Base-by-base conservation (phyloP, 2,113 vertebrate genomes). In the Chiloscyllium plagiosum region DNA sequence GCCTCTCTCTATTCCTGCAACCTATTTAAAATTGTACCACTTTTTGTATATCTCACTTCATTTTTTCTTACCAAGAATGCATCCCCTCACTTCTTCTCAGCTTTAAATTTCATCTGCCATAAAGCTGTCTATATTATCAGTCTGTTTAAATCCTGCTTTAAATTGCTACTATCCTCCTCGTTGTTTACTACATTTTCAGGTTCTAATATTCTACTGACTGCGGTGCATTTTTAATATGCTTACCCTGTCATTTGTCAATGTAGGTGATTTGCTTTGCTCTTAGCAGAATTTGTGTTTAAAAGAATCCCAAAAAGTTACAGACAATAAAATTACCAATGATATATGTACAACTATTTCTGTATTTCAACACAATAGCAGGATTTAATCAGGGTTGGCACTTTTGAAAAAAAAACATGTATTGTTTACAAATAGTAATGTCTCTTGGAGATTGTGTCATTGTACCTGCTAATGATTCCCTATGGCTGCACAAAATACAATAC, bases 351-450 rank as follows among this genome's bases (percentile, higher is more conserved):
- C 7, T 89, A 29, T 89, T 89, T 7, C 26, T 61, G 12, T n/a
- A 19, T 61, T 33, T 90, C 52, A 33, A 65, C 13, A 17, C 52
- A 37, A 42, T 61, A 17, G 12, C 86, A 89, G 29, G 52, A 89
- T 89, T 10, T 89, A 89, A 89, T 89, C 47, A 89, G 52, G 3
- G 26, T 33, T 33, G 50, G 29, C 87, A 90, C 26, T 33, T 90
- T 61, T 61, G 87, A 61, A 33, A 87, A n/a, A n/a, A 90, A 61
- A 33, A 33, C 5, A 15, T 61, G 26, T 33, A 61, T 90, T 90
- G 87, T 90, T 90, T 90, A 90, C 52, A 90, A 65, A 90, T 61
- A 90, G 52, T 90, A 61, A 65, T 33, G 61, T 90, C 52, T 65
- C 52, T 15, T 13, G 56, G 87, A 61, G 10, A 56, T 90, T 90